Conservation (phyloP, 2,888 invertebrate species). For the Sminthurides aquaticus region DNA sequence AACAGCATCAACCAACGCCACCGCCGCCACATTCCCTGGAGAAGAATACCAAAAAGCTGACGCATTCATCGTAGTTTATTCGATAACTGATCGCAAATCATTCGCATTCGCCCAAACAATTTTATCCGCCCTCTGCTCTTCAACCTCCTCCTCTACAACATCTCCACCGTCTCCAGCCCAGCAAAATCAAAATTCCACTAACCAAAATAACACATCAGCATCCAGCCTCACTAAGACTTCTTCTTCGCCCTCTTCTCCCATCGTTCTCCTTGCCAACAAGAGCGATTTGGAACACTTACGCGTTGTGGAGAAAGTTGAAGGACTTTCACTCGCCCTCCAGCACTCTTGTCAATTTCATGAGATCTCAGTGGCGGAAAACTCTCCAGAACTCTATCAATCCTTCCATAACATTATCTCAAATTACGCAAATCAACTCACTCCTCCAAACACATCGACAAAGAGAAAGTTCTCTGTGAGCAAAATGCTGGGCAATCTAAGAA, state of each 20-base stretch:
- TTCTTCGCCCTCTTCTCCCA: slow-evolving; percentile 50
- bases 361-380: slow-evolving; percentile 74
- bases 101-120: slow-evolving; percentile 62
- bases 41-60: slow-evolving; percentile 69
- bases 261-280: slow-evolving; percentile 69
- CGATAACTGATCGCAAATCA: slow-evolving; percentile 64
- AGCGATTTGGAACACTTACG: slow-evolving; percentile 69
- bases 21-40: slow-evolving; percentile 47
- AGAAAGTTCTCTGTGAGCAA: slow-evolving; percentile 60
- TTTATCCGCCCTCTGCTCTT: slow-evolving; percentile 43
- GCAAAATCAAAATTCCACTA: neutral
- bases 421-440: neutral
- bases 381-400: slow-evolving; percentile 63
- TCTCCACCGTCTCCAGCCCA: neutral
- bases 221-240: neutral
- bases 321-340: slow-evolving; percentile 59
- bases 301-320: slow-evolving; percentile 67
- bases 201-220: neutral
- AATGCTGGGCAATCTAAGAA: slow-evolving; percentile 64
- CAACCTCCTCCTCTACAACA: neutral
- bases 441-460: slow-evolving; percentile 15
- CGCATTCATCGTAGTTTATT: slow-evolving; percentile 66
- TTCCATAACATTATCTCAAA: slow-evolving; percentile 53
- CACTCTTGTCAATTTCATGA: slow-evolving; percentile 65
- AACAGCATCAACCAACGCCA: neutral